A percentile compares a stretch with the other conserved stretches of the same genome.
Conservation (phyloP, 2,888 invertebrate species). For the Drosophila borborema region DNA sequence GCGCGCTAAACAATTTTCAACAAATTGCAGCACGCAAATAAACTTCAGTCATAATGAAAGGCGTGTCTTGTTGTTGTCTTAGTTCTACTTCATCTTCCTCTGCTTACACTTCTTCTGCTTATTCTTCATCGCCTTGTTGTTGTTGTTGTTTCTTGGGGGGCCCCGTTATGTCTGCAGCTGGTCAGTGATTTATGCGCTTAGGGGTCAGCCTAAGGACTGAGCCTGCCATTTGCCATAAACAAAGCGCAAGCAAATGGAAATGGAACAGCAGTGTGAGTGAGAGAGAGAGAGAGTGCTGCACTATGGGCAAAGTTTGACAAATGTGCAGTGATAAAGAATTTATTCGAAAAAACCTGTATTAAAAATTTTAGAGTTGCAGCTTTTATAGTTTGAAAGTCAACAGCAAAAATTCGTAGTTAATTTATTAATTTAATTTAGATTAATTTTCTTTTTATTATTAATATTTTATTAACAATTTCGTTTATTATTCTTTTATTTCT, state of each 20-base stretch:
- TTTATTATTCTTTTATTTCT: not conserved
- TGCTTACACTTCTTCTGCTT: not conserved
- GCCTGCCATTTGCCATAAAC: slow-evolving; percentile 56
- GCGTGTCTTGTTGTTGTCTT: slow-evolving; percentile 36
- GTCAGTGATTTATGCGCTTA: slow-evolving; percentile 69
- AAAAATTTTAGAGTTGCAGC: not conserved
- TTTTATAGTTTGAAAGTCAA: not conserved
- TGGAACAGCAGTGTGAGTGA: not conserved
- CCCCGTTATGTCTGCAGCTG: slow-evolving; percentile 70
- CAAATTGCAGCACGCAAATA: slow-evolving; percentile 71
- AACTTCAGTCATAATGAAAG: slow-evolving; percentile 65
- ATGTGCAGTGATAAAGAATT: no score
- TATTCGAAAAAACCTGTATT: not conserved
- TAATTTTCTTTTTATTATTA: no score
- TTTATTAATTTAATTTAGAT: no score
- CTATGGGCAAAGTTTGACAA: not conserved
- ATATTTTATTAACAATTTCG: no score
- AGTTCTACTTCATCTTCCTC: slow-evolving; percentile 6
- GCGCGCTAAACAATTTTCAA: slow-evolving; percentile 78
- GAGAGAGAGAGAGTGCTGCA: not conserved
- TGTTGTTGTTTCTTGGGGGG: slow-evolving; percentile 50
- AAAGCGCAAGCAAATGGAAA: slow-evolving; percentile 49
- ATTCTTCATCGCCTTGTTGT: slow-evolving; percentile 25
- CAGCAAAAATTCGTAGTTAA: not conserved
- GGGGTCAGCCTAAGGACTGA: slow-evolving; percentile 58